A percentile compares a stretch with the other conserved stretches of the same genome.
Evolutionary conservation across 2,888 invertebrate genomes (phyloP).

Genomic region (Operophtera brumata): DNA sequence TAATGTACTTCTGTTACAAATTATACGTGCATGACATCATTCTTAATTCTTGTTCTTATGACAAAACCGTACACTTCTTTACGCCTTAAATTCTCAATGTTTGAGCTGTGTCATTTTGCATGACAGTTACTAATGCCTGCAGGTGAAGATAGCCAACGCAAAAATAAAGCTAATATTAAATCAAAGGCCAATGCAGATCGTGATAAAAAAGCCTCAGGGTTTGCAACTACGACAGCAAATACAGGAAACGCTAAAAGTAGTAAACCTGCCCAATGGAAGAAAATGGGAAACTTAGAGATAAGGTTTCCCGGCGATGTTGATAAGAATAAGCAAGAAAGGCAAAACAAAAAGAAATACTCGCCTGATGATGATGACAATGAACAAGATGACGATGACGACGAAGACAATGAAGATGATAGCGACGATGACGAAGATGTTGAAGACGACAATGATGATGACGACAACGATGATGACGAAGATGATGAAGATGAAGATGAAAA

Average conservation of each 20-base stretch:
- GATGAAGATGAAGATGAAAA: conserved; percentile 70
- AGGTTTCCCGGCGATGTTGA: conserved; percentile 43
- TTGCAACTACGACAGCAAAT: conserved; percentile 45
- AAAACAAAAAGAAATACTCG: conserved; percentile 26
- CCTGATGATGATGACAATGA: conserved; percentile 50
- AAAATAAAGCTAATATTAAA: conserved; percentile 72
- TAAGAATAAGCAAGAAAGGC: conserved; percentile 37
- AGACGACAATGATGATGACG: conserved; percentile 73
- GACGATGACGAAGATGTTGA: conserved; percentile 55
- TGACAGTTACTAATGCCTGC: conserved; percentile 82
- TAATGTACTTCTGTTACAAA: conserved; percentile 51
- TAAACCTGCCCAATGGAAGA: conserved; percentile 52
- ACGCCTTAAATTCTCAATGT: conserved; percentile 76
- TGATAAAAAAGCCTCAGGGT: conserved; percentile 65
- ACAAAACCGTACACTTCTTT: conserved; percentile 54
- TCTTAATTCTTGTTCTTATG: conserved; percentile 52
- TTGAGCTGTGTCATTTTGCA: conserved; percentile 81
- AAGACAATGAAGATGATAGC: conserved; percentile 39
- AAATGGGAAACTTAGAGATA: conserved; percentile 63
- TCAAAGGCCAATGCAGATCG: conserved; percentile 78
- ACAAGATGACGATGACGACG: conserved; percentile 52
- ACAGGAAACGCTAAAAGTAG: conserved; percentile 38
- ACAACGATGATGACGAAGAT: conserved; percentile 56
- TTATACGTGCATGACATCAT: conserved; percentile 79
- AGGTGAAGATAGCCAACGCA: conserved; percentile 80